These are phyloP conservation scores for Bufotes viridis DNA, from an alignment of 2,797 vertebrate species.

Conservation along the genomic window DNA sequence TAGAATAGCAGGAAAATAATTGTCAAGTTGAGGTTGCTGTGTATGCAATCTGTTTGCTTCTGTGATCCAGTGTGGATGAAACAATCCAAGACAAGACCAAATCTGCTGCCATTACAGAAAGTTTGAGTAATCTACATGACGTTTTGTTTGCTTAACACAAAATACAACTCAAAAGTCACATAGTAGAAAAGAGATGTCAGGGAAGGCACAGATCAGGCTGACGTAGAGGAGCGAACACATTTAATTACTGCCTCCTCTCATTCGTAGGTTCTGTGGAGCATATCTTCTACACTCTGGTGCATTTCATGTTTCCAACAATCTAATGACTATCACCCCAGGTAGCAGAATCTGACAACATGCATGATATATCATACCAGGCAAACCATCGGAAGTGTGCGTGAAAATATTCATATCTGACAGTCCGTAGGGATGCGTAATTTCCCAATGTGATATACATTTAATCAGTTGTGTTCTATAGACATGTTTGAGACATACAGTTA, in stretches of 20 bases:
- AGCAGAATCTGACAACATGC: constrained; percentile 50
- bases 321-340: constrained; percentile 35
- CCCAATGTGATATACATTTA: background rate
- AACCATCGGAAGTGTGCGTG: background rate
- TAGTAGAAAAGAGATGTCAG: background rate
- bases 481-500: background rate
- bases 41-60: constrained; percentile 8
- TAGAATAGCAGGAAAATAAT: constrained; percentile 12
- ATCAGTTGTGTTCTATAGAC: background rate
- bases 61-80: background rate
- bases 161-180: background rate
- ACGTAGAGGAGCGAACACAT: background rate
- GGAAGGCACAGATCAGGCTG: background rate
- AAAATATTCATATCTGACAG: constrained; percentile 25
- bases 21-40: background rate
- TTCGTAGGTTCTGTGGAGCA: constrained; percentile 13
- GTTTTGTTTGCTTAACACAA: background rate
- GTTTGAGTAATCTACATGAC: background rate
- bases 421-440: constrained; percentile 9
- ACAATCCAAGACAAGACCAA: background rate
- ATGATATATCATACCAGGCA: constrained; percentile 26
- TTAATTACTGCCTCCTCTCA: constrained; percentile 35
- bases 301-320: constrained; percentile 26
- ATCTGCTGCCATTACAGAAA: constrained; percentile 1
- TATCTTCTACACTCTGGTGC: constrained; percentile 42